These are phyloP conservation scores for Heliothis peltigera DNA, from an alignment of 2,888 invertebrate species.

Conservation along the genomic window DNA sequence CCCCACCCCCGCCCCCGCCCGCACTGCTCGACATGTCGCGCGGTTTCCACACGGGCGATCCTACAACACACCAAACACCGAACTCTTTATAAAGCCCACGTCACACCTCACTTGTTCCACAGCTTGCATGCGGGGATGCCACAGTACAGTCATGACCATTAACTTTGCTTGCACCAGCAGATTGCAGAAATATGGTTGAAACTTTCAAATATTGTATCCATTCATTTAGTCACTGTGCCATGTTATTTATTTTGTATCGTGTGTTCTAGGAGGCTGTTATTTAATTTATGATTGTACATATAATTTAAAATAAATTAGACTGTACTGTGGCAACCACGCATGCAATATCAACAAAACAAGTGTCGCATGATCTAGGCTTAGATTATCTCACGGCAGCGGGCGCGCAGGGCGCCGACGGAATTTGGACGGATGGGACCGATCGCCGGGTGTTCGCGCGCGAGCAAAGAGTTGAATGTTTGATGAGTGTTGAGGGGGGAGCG, in stretches of 20 bases:
- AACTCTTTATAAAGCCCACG: conserved; percentile 82
- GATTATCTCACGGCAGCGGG: conserved; percentile 68
- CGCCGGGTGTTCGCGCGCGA: conserved; percentile 81
- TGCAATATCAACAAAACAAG: conserved; percentile 40
- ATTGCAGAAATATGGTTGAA: conserved; percentile 13
- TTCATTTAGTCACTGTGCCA: conserved; percentile 12
- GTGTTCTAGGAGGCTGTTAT: not conserved
- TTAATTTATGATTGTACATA: conserved; percentile 6
- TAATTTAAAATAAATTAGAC: conserved; percentile 13
- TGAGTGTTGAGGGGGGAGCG: conserved; percentile 81
- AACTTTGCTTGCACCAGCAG: conserved; percentile 6
- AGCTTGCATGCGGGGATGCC: conserved; percentile 41
- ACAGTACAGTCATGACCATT: conserved; percentile 36
- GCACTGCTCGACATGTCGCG: conserved; percentile 94
- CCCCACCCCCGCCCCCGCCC: conserved; percentile 70
- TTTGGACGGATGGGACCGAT: conserved; percentile 79
- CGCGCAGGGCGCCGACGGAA: conserved; percentile 64
- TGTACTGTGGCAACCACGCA: conserved; percentile 42
- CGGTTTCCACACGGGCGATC: conserved; percentile 99
- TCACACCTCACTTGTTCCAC: conserved; percentile 46
- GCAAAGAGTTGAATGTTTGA: conserved; percentile 91
- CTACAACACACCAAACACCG: conserved; percentile 93
- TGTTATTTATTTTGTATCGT: conserved; percentile 11
- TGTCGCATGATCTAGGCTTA: conserved; percentile 51
- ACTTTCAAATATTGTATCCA: conserved; percentile 5